phyloP scores from a whole-genome alignment of 1,140 invertebrate genomes.

The Eriosoma lanigerum region DNA sequence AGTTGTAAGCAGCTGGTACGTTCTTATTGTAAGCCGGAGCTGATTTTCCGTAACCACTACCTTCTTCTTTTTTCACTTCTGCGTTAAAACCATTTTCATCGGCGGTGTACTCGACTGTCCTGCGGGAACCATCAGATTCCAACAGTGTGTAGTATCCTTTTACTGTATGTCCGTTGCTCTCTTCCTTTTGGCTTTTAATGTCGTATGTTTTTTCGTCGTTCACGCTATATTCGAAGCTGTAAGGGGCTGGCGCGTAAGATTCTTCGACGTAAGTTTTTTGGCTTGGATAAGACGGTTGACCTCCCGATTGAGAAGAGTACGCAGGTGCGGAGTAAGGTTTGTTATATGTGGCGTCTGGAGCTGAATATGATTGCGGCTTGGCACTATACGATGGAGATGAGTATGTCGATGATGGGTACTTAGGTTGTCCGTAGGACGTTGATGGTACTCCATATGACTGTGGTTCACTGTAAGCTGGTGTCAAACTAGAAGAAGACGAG shows the following conservation, averaged over 20 bases:
- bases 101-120: conserved; percentile 61
- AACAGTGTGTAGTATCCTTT: conserved; percentile 58
- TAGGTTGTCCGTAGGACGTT: conserved; percentile 41
- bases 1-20: conserved; percentile 1
- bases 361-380: conserved; percentile 31
- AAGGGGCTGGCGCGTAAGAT: conserved; percentile 53
- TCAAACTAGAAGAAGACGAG: conserved; percentile 50
- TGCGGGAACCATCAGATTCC: conserved; percentile 64
- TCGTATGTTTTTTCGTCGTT: conserved; percentile 56
- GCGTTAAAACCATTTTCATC: conserved; percentile 58
- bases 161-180: conserved; percentile 56
- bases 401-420: conserved; percentile 46
- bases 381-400: conserved; percentile 52
- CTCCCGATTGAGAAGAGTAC: conserved; percentile 55
- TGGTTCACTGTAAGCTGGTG: conserved; percentile 52
- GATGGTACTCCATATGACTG: conserved; percentile 54
- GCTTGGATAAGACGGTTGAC: conserved; percentile 9
- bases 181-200: conserved; percentile 55
- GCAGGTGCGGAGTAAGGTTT: not conserved
- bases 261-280: conserved; percentile 31
- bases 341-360: conserved; percentile 8
- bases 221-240: conserved; percentile 56
- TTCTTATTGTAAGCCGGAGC: conserved; percentile 57
- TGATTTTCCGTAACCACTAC: conserved; percentile 45
- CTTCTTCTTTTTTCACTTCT: conserved; percentile 53